phyloP scores from a whole-genome alignment of 1,140 invertebrate genomes.

The Platyscapa corneri region DNA sequence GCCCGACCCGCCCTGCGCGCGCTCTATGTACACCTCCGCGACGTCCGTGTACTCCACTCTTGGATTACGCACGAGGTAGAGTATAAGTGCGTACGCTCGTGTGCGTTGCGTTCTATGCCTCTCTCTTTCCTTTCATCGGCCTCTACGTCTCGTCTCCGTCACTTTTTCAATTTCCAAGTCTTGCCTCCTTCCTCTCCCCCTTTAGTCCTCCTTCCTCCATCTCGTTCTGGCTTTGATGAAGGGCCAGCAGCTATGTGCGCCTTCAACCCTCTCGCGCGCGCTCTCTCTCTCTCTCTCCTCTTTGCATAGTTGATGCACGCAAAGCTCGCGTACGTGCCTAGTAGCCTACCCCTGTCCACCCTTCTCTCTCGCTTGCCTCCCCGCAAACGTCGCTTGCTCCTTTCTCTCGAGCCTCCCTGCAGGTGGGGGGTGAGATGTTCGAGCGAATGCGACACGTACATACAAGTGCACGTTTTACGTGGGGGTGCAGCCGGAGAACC shows the following conservation, averaged over 20 bases:
- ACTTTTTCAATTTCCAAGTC: constrained; percentile 42
- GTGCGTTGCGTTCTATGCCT: background rate
- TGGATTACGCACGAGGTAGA: constrained; percentile 62
- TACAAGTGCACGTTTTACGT: constrained; percentile 65
- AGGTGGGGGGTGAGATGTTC: constrained; percentile 63
- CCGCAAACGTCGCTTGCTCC: background rate
- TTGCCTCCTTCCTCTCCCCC: constrained; percentile 24
- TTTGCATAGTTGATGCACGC: constrained; percentile 54
- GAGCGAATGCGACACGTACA: constrained; percentile 69
- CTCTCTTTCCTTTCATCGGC: background rate
- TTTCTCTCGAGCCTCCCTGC: constrained; percentile 29
- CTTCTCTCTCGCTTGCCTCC: constrained; percentile 27
- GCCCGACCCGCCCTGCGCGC: background rate
- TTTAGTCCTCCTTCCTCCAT: constrained; percentile 1
- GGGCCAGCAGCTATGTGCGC: background rate
- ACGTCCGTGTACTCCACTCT: constrained; percentile 56
- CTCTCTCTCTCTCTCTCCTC: background rate
- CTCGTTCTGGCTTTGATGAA: constrained; percentile 41
- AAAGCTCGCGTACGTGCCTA: constrained; percentile 61
- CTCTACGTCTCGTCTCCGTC: background rate
- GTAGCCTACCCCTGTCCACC: constrained; percentile 61
- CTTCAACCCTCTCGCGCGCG: background rate
- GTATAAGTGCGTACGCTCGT: constrained; percentile 52
- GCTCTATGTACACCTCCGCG: constrained; percentile 55
- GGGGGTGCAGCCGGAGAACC: constrained; percentile 57